These are phyloP conservation scores for Oreocharis arfaki DNA, from an alignment of 2,113 vertebrate genomes.

Conservation along the genomic window DNA sequence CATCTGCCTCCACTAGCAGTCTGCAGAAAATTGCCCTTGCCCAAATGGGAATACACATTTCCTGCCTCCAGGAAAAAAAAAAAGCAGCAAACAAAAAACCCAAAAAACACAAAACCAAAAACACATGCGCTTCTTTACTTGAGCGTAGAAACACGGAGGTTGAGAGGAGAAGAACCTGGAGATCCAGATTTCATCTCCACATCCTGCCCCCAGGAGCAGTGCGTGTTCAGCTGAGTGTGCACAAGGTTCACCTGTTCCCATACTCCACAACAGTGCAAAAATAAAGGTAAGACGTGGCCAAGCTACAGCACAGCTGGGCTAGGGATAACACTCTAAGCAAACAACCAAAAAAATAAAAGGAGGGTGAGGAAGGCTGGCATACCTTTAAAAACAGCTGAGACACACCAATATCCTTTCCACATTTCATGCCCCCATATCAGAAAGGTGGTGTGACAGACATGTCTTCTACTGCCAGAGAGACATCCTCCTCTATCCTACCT, in stretches of 20 bases:
- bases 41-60: not conserved
- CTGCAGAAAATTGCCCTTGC: not conserved
- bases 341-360: not conserved
- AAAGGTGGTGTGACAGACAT: not conserved
- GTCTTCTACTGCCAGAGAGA: not conserved
- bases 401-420: not conserved
- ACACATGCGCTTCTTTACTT: rapidly evolving
- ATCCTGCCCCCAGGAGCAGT: not conserved
- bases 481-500: not conserved
- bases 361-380: not conserved
- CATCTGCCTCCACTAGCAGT: not conserved
- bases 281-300: not conserved
- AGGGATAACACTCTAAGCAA: not conserved
- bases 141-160: not conserved
- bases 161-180: not conserved
- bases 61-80: not conserved
- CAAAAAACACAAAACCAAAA: too few species aligned
- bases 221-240: not conserved
- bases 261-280: not conserved
- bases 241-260: not conserved
- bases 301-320: not conserved
- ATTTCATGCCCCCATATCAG: not conserved
- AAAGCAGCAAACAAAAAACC: not conserved
- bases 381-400: not conserved
- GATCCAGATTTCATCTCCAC: not conserved